Evolutionary conservation across 2,113 vertebrate species (phyloP).

Genomic region (Embiotoca jacksoni): DNA sequence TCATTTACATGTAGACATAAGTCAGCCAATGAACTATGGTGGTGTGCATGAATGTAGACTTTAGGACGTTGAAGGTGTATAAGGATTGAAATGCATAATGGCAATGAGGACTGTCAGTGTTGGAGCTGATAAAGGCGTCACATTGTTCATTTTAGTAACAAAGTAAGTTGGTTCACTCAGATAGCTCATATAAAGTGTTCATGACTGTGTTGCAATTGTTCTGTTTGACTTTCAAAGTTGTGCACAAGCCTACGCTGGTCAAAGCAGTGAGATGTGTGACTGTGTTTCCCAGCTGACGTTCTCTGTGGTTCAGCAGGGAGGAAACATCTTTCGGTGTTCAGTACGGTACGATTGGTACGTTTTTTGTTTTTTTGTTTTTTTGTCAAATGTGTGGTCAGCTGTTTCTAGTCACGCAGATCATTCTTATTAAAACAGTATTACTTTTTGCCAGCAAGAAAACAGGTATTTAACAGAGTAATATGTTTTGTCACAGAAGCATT

Average conservation of each 20-base stretch:
- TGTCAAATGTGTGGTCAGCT: constrained; percentile 38
- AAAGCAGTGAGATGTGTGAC: background rate
- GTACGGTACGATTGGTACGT: constrained; percentile 45
- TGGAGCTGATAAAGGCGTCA: constrained; percentile 20
- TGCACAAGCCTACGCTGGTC: too few species aligned
- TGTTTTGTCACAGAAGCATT: constrained; percentile 47
- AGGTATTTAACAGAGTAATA: constrained; percentile 42
- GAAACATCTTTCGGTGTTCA: constrained; percentile 31
- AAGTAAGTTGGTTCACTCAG: constrained; percentile 23
- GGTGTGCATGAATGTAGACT: constrained; percentile 13
- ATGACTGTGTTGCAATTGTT: constrained; percentile 3
- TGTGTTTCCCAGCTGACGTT: background rate
- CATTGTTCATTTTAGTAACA: constrained; percentile 13
- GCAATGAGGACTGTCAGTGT: background rate
- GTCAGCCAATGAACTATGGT: constrained; percentile 3
- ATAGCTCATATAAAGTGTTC: constrained; percentile 15
- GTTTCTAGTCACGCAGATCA: constrained; percentile 46
- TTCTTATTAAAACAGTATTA: constrained; percentile 65
- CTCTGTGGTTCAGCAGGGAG: constrained; percentile 23
- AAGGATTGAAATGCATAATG: background rate
- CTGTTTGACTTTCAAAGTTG: background rate
- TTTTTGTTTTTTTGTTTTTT: constrained; percentile 25
- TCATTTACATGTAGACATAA: constrained; percentile 24
- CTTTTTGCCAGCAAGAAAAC: constrained; percentile 56
- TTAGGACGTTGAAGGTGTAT: constrained; percentile 3